phyloP scores from a whole-genome alignment of 2,888 invertebrate species.

The Schizotus pectinicornis region DNA sequence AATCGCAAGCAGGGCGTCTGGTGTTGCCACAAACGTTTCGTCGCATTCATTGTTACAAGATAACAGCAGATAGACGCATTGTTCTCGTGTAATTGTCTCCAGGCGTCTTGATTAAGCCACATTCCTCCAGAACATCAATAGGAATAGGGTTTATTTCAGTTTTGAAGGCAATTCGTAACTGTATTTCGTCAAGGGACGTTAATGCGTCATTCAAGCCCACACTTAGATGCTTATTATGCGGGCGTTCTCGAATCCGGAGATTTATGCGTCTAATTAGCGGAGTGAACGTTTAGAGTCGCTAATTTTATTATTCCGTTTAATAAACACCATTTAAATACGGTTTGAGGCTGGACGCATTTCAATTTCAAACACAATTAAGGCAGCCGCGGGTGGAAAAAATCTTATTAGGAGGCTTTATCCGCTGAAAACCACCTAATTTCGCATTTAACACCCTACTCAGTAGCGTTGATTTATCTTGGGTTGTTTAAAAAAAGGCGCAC shows the following conservation, averaged over 20 bases:
- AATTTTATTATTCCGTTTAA: constrained; percentile 22
- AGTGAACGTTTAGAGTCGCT: constrained; percentile 6
- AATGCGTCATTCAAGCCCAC: constrained; percentile 8
- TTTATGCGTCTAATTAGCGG: constrained; percentile 19
- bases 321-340: constrained; percentile 20
- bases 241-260: constrained; percentile 13
- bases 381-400: too few relatives aligned
- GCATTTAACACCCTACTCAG: too few relatives aligned
- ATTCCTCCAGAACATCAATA: constrained; percentile 9
- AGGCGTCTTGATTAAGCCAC: constrained; percentile 10
- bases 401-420: too few relatives aligned
- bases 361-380: too few relatives aligned
- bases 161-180: constrained; percentile 2
- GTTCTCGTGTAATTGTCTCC: constrained; percentile 13
- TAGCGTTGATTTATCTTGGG: too few relatives aligned
- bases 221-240: constrained; percentile 2
- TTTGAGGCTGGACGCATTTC: too few relatives aligned
- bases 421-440: too few relatives aligned
- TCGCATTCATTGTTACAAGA: constrained; percentile 11
- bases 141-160: constrained; percentile 12
- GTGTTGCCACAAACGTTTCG: constrained; percentile 6
- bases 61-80: constrained; percentile 11
- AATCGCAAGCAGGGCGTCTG: too few relatives aligned
- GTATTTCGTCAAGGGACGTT: neutral
- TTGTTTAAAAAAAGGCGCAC: too few relatives aligned